These are phyloP conservation scores for Myocastor coypus DNA, from an alignment of 2,113 vertebrate species.

Conservation along the genomic window DNA sequence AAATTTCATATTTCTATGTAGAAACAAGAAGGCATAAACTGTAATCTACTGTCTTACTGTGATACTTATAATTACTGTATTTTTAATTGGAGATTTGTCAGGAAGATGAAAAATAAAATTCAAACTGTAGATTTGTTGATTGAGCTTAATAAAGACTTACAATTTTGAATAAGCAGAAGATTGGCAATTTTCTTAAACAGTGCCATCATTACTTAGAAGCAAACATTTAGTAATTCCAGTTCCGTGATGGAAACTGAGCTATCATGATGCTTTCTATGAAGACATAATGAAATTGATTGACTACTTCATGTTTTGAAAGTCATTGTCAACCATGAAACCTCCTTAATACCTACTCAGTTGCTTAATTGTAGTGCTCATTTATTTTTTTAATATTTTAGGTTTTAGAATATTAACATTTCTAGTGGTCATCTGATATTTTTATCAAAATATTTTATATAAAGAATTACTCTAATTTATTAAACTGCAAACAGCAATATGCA, in stretches of 20 bases:
- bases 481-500: slow-evolving; percentile 10
- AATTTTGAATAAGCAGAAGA: slow-evolving; percentile 20
- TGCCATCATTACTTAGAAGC: slow-evolving; percentile 53
- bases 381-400: slow-evolving; percentile 39
- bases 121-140: not conserved
- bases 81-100: slow-evolving; percentile 59
- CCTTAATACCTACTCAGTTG: slow-evolving; percentile 51
- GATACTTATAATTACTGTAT: not conserved
- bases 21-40: slow-evolving; percentile 31
- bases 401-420: slow-evolving; percentile 39
- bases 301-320: slow-evolving; percentile 46
- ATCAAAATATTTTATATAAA: slow-evolving; percentile 59
- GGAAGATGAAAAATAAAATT: slow-evolving; percentile 21
- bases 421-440: slow-evolving; percentile 22
- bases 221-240: slow-evolving; percentile 36
- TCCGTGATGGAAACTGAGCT: not conserved
- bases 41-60: slow-evolving; percentile 1
- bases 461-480: slow-evolving; percentile 56
- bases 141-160: slow-evolving; percentile 27
- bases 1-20: slow-evolving; percentile 52
- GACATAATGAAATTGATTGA: slow-evolving; percentile 59
- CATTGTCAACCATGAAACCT: not conserved
- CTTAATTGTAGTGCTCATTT: slow-evolving; percentile 48
- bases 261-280: slow-evolving; percentile 24
- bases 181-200: slow-evolving; percentile 16